These are phyloP conservation scores for Holothuria leucospilota DNA, from an alignment of 53 echinoderm and acorn worm genomes.

Conservation along the genomic window DNA sequence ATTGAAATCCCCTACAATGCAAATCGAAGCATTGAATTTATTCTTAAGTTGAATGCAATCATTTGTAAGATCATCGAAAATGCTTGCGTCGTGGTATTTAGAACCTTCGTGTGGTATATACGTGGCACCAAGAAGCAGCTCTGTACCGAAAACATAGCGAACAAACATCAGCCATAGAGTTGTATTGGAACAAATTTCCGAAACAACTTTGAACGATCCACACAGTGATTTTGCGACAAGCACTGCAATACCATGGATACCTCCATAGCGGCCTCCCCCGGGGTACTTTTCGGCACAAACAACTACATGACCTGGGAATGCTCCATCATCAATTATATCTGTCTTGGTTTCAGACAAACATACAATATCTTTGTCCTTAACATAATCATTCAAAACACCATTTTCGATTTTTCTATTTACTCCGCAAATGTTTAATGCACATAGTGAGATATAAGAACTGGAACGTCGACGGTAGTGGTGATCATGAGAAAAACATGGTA, in stretches of 20 bases:
- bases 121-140: background rate
- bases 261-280: too few species aligned
- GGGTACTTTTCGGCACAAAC: too few species aligned
- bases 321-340: too few species aligned
- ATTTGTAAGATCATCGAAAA: slow-evolving; percentile 16
- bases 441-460: too few species aligned
- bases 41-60: slow-evolving; percentile 15
- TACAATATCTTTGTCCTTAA: too few species aligned
- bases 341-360: too few species aligned
- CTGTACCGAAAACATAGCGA: background rate
- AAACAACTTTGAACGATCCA: background rate
- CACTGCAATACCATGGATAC: slow-evolving; percentile 1
- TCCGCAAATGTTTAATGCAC: too few species aligned
- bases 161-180: slow-evolving; percentile 14
- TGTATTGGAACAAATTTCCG: slow-evolving; percentile 20
- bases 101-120: background rate
- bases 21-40: slow-evolving; percentile 8
- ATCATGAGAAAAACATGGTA: too few species aligned
- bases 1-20: background rate
- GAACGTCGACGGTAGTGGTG: too few species aligned
- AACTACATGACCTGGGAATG: too few species aligned
- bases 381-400: too few species aligned
- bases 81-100: background rate
- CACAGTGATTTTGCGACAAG: background rate
- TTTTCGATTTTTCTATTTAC: too few species aligned